A percentile compares a stretch with the other conserved stretches of the same genome.
phyloP scores from a whole-genome alignment of 1,140 invertebrate species.

The Oreohelix idahoensis region DNA sequence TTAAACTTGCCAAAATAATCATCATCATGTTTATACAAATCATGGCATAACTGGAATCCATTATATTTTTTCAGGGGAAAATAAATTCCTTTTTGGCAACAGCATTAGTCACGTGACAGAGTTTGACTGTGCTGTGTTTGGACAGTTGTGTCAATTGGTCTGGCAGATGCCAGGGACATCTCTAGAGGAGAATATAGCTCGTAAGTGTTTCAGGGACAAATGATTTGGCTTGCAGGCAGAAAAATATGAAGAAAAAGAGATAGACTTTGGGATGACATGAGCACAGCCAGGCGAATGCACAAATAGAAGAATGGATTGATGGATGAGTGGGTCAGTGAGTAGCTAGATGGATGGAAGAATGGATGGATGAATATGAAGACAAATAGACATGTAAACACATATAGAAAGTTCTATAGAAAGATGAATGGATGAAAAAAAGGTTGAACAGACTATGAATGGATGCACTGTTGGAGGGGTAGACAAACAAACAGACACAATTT shows the following conservation, averaged over 20 bases:
- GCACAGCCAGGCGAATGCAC: neutral
- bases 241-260: neutral
- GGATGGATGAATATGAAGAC: neutral
- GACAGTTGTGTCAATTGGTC: conserved; percentile 66
- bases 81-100: conserved; percentile 69
- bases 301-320: neutral
- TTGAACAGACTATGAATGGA: too few species aligned
- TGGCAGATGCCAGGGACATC: conserved; percentile 66
- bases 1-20: too few species aligned
- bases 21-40: too few species aligned
- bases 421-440: too few species aligned
- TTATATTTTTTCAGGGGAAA: conserved; percentile 64
- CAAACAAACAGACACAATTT: too few species aligned
- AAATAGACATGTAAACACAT: too few species aligned
- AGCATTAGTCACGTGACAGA: conserved; percentile 50
- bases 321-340: neutral
- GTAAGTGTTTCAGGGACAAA: conserved; percentile 41
- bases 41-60: too few species aligned
- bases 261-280: neutral
- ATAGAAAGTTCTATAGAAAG: too few species aligned
- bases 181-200: conserved; percentile 37
- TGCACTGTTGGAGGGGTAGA: too few species aligned
- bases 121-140: conserved; percentile 72
- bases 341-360: neutral
- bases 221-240: neutral